Base-by-base conservation (phyloP, 2,888 invertebrate genomes). In the Conus canariensis region DNA sequence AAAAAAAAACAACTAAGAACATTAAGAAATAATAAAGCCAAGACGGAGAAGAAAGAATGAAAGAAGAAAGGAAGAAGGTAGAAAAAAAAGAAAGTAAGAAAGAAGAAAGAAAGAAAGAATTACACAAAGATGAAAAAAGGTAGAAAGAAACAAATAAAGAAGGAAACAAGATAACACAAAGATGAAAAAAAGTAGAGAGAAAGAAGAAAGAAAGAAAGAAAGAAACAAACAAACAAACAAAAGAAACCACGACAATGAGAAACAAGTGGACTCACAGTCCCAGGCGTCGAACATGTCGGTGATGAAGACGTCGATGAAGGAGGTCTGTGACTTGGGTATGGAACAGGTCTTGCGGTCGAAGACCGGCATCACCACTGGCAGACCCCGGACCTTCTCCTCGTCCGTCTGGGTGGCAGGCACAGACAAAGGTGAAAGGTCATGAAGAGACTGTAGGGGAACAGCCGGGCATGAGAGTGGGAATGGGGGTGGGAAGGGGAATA, bases 351-450 rank as follows among this genome's bases (percentile, higher is more conserved):
- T 97, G 93, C 99, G 97, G 97, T 99, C 99, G 96, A 99, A 99
- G 97, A 99, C 98, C 14, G 99, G 99, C 99, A 99, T 99, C 92
- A 99, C 98, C 14, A 99, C 98, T 0, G 99, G 99, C 95, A 99
- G 97, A 87, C 98, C 98, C 93, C 97, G 97, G 22, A 97, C 97
- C 95, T 98, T 99, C 97, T 99, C 99, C 95, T 99, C 99, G 95
- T 99, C 99, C 12, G 99, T 99, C 97, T 99, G 94, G 22, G 10
- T 94, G 58, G 45, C 89, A 89, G 88, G 58, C 9, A 70, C 0
- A 64, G 64, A 14, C 8, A 64, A 64, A 64, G 12, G 45, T 45
- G 45, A 45, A 45, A 45, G 45, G 45, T 45, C 45, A 45, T 45
- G 45, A 4, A 4, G 45, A 45, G 45, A 4, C 4, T 45, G 45